Evolutionary conservation across 1,140 invertebrate genomes (phyloP).

Genomic region (Dendroctonus ponderosae): DNA sequence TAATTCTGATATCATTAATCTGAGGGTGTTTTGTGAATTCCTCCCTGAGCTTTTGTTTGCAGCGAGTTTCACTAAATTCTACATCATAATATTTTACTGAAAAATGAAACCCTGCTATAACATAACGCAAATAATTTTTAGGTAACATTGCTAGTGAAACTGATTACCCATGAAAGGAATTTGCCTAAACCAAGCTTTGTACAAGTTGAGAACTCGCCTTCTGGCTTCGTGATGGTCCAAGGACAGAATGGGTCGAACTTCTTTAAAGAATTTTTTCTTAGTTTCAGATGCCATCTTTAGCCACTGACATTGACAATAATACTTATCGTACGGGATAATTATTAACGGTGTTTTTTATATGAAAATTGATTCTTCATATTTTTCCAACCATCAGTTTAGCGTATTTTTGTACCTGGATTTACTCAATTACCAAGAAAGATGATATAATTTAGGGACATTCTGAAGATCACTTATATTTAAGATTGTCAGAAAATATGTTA

Average conservation of each 20-base stretch:
- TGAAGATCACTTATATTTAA: no score
- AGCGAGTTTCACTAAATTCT: constrained; percentile 66
- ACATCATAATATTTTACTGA: constrained; percentile 77
- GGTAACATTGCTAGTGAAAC: constrained; percentile 38
- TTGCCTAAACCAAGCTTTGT: constrained; percentile 85
- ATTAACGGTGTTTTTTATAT: no score
- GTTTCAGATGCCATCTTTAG: no score
- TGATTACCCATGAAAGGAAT: constrained; percentile 67
- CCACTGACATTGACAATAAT: no score
- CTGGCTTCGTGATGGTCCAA: constrained; percentile 71
- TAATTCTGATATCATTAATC: constrained; percentile 80
- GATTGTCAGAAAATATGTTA: no score
- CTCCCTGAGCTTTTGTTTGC: constrained; percentile 73
- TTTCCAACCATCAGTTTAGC: no score
- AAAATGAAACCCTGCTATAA: constrained; percentile 51
- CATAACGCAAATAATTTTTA: not conserved
- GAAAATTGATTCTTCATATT: no score
- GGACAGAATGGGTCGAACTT: constrained; percentile 82
- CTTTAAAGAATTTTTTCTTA: constrained; percentile 49
- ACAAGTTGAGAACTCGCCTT: constrained; percentile 78
- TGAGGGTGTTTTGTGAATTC: constrained; percentile 75
- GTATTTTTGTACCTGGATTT: no score
- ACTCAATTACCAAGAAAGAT: no score
- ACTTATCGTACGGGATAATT: no score
- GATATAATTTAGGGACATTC: no score